phyloP scores from a whole-genome alignment of 2,888 invertebrate species.

The Calameuta idolon region DNA sequence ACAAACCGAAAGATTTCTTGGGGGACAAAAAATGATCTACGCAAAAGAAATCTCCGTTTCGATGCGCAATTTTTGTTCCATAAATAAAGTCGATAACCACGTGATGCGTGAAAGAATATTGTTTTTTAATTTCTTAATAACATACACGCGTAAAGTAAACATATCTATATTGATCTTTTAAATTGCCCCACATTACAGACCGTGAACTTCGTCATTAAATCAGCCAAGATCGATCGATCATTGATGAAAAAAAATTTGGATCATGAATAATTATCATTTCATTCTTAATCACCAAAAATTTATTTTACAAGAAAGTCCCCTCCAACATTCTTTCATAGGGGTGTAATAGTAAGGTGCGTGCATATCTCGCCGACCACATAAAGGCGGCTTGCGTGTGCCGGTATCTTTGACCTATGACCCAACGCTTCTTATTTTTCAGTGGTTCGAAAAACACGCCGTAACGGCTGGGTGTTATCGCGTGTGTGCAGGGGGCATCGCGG shows the following conservation, averaged over 20 bases:
- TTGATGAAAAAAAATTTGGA: too few relatives aligned
- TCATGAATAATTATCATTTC: neutral
- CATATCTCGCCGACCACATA: slow-evolving; percentile 36
- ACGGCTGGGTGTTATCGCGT: slow-evolving; percentile 56
- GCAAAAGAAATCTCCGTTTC: neutral
- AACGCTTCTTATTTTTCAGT: slow-evolving; percentile 52
- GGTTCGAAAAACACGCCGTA: slow-evolving; percentile 56
- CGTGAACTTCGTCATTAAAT: too few relatives aligned
- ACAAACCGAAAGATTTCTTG: neutral
- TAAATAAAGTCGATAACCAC: neutral
- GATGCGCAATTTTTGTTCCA: neutral
- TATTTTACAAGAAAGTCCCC: neutral
- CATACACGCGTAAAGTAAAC: neutral
- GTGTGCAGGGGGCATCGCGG: slow-evolving; percentile 63
- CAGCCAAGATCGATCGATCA: too few relatives aligned
- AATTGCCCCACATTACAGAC: neutral
- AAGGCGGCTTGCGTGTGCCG: slow-evolving; percentile 58
- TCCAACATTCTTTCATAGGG: neutral
- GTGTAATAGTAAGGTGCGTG: neutral
- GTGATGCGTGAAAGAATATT: too few relatives aligned
- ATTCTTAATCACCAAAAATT: neutral
- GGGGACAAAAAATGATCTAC: neutral
- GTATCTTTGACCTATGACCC: slow-evolving; percentile 54
- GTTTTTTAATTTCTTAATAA: neutral
- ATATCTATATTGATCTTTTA: neutral